Evolutionary conservation across 2,113 vertebrate genomes (phyloP).

Genomic region (Ascaphus truei): DNA sequence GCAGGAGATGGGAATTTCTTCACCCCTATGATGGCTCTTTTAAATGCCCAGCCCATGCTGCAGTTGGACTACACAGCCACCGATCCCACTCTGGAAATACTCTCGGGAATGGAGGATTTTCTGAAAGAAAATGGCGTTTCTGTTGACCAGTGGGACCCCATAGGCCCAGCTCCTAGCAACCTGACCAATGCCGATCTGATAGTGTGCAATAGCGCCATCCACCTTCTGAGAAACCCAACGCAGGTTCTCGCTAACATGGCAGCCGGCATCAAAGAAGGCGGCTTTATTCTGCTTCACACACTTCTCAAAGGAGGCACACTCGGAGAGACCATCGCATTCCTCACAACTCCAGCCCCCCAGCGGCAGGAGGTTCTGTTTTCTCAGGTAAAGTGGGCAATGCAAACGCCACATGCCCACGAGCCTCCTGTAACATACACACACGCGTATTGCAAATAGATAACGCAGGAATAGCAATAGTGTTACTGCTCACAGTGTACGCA

Average conservation of each 20-base stretch:
- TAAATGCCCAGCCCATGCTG: conserved; percentile 79
- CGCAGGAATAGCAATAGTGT: no score
- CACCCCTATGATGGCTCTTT: conserved; percentile 61
- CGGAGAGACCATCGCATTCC: conserved; percentile 75
- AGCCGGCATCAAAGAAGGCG: conserved; percentile 72
- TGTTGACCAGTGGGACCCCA: conserved; percentile 76
- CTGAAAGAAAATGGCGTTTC: conserved; percentile 60
- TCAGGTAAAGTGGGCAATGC: conserved; percentile 64
- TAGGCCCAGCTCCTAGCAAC: conserved; percentile 52
- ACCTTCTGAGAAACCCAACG: conserved; percentile 40
- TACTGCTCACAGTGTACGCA: no score
- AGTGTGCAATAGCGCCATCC: conserved; percentile 71
- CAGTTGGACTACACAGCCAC: conserved; percentile 81
- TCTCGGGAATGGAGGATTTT: conserved; percentile 51
- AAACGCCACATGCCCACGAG: background rate
- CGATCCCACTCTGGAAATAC: conserved; percentile 51
- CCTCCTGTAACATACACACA: no score
- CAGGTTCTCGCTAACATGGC: conserved; percentile 69
- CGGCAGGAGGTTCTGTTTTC: conserved; percentile 61
- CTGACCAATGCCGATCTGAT: conserved; percentile 70
- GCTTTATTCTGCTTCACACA: conserved; percentile 84
- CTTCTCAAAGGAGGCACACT: conserved; percentile 77
- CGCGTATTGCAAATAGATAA: no score
- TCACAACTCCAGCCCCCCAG: conserved; percentile 58
- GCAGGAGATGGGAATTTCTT: conserved; percentile 76